Evolutionary conservation across 2,888 invertebrate species (phyloP), one percentile per base, ranked within the genome.

Genomic region (Neuroscelio doddi): DNA sequence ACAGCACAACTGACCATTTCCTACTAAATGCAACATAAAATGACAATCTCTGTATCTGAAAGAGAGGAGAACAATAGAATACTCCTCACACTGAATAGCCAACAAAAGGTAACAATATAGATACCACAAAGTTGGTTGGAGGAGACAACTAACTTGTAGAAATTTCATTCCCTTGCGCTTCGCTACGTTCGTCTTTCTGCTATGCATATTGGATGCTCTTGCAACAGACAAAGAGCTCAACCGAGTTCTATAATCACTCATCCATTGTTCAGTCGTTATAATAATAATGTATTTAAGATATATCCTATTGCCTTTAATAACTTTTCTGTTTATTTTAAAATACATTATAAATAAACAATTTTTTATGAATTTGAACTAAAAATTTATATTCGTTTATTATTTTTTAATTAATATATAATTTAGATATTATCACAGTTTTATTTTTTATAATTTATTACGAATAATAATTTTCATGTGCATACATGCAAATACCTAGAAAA

Each of bases 181-280:
- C 34, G 32, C 30, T 56, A 36, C 53, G 32, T 16, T 47, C 36
- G 36, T 34, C 42, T 49, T 27, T 36, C 49, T 57, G 49, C 15
- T 36, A 49, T 57, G 41, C 57, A 57, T 49, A 49, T 57, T 36
- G 44, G 49, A 57, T 36, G 49, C 42, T 49, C 42, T 17, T 12
- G 14, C 17, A 17, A 21, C 29, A 14, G 17, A 49, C 57, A 57
- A 57, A 57, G 42, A 27, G 34, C 41, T 14, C 10, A 24, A 14
- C 47, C 39, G 9, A 49, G 42, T 57, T 34, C 49, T 57, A 27
- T 57, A 44, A 57, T 49, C 49, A 41, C 34, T n/a, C n/a, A 24
- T 9, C 21, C 39, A 56, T 47, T 46, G 49, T 57, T 34, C 34
- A 34, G 34, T 57, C 42, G 34, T 57, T 57, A 57, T 57, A 49